Conservation (phyloP, 2,797 vertebrate genomes). For the Helarctos malayanus region DNA sequence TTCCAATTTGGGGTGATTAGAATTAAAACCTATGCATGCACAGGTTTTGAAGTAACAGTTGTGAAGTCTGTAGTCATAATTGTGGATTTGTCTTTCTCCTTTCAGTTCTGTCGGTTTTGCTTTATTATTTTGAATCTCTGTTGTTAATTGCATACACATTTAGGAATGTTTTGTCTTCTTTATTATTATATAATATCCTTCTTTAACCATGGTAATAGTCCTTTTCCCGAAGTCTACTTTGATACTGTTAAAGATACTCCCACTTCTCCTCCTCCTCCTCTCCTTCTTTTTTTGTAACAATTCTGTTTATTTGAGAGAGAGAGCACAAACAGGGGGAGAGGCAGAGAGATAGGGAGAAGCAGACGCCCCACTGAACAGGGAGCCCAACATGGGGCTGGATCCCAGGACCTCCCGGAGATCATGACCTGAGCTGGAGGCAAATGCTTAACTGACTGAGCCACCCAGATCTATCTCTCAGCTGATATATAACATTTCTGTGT, state of each 20-base stretch:
- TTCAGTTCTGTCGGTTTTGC: neutral
- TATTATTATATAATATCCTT: neutral
- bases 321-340: neutral
- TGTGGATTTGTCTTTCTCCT: neutral
- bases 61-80: neutral
- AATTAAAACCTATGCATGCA: neutral
- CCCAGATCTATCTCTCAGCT: neutral
- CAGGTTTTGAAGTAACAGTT: neutral
- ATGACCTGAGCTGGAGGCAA: neutral
- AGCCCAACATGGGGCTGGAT: neutral
- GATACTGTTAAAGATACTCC: neutral
- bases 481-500: neutral
- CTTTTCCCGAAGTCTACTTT: neutral
- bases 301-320: neutral
- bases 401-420: neutral
- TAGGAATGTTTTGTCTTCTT: neutral
- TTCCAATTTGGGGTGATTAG: neutral
- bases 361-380: neutral
- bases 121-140: neutral
- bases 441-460: neutral
- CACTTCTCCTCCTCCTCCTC: neutral
- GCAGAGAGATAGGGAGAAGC: neutral
- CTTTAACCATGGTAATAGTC: neutral
- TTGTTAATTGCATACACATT: neutral
- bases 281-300: neutral